phyloP scores from a whole-genome alignment of 2,113 vertebrate genomes.

The Atlantisia rogersi region DNA sequence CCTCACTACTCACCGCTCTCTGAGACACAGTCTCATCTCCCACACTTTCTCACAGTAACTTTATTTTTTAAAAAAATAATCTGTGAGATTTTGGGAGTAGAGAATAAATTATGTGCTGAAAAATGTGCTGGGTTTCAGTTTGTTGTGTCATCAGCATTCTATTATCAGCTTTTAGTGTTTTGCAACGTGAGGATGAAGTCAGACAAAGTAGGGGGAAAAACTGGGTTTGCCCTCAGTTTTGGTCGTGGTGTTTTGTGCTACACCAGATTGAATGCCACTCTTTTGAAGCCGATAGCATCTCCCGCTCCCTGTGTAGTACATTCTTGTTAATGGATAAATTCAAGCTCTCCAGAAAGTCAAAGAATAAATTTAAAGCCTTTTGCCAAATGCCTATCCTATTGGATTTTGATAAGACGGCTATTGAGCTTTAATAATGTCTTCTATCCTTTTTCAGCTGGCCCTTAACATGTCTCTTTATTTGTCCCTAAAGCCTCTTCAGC shows the following conservation, averaged over 20 bases:
- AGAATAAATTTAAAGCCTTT: slow-evolving; percentile 83
- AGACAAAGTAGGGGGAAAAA: not conserved
- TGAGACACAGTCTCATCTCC: not conserved
- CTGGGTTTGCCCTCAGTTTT: not conserved
- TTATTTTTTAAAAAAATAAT: not conserved
- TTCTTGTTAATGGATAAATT: slow-evolving; percentile 82
- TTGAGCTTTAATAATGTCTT: slow-evolving; percentile 87
- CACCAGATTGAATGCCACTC: slow-evolving; percentile 71
- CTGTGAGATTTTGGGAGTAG: not conserved
- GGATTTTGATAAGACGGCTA: slow-evolving; percentile 90
- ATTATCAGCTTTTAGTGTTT: not conserved
- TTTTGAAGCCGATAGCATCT: slow-evolving; percentile 78
- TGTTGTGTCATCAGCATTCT: not conserved
- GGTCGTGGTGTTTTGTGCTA: slow-evolving; percentile 28
- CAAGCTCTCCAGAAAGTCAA: slow-evolving; percentile 78
- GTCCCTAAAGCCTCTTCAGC: slow-evolving; percentile 87
- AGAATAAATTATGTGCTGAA: not conserved
- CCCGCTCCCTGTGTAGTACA: slow-evolving; percentile 64
- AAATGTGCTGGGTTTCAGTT: not conserved
- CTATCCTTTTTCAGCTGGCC: slow-evolving; percentile 81
- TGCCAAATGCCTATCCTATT: slow-evolving; percentile 83
- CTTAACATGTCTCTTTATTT: slow-evolving; percentile 86
- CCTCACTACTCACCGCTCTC: not conserved
- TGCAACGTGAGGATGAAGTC: not conserved
- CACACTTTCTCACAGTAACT: not conserved